Base-by-base conservation (phyloP, 2,888 invertebrate genomes). In the Ormyrus labotus region DNA sequence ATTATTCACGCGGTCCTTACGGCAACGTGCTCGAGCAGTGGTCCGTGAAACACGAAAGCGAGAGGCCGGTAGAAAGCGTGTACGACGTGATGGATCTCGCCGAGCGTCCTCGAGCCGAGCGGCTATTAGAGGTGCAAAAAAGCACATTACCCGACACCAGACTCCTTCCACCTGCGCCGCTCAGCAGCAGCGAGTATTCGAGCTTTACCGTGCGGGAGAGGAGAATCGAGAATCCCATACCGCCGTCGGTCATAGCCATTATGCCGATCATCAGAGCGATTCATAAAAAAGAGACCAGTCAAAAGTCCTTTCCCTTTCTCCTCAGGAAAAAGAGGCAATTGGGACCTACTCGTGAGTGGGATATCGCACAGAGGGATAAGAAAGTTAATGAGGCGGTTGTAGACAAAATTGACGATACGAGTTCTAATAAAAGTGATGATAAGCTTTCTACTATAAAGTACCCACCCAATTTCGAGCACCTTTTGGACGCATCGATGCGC, bases 401-500 rank as follows among this genome's bases (percentile, higher is more conserved):
- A 48, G 50, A 8, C 2, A 77, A 77, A 57, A 57, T 57, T 19
- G 48, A 3, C 7, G 9, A 70, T n/a, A 47, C 34, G 10, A 10
- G 9, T 7, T 60, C 64, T 10, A 6, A 45, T 1, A 65, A n/a
- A 9, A 69, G 13, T 19, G 45, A 81, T 19, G 51, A 64, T 50
- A 9, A 48, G 9, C 9, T 50, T 8, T 9, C n/a, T 2, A 51
- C 48, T 57, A 19, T 10, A 53, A 72, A 64, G 19, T 72, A 72
- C n/a, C 78, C 80, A 4, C 4, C 6, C 1, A 57, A 75, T 34
- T 80, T 81, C n/a, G 76, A 84, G 6, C 74, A 86, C 53, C 72
- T 89, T 0, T 75, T 90, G 19, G 77, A 86, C 61, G 85, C 86
- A 45, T 80, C 89, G 11, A 86, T 88, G 0, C 82, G 78, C 57